A percentile compares a stretch with the other conserved stretches of the same genome.
Conservation (phyloP, 1,140 invertebrate genomes). For the Akabosia matsudoensis region DNA sequence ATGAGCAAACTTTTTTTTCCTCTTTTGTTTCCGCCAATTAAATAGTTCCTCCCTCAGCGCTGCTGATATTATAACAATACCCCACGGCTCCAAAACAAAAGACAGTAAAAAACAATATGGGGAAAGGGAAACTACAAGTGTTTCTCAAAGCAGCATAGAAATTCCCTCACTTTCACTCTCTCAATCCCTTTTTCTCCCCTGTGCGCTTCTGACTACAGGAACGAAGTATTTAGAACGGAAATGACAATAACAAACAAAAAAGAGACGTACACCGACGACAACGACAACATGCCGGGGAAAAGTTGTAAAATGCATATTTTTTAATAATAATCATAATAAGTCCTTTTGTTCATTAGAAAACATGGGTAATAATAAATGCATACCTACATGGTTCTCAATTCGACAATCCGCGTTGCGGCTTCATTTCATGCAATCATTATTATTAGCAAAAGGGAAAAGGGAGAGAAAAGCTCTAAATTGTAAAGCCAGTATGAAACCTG, state of each 20-base stretch:
- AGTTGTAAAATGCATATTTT: slow-evolving; percentile 12
- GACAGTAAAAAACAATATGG: no score
- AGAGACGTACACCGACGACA: not conserved
- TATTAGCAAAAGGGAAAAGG: no score
- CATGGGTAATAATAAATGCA: not conserved
- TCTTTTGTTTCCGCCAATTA: slow-evolving; percentile 20
- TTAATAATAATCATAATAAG: slow-evolving; percentile 18
- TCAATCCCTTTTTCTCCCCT: no score
- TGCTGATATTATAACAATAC: not conserved
- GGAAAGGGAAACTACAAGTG: no score
- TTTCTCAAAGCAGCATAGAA: no score
- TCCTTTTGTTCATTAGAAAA: not conserved
- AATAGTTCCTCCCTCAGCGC: not conserved
- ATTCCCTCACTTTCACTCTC: no score
- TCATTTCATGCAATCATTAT: no score
- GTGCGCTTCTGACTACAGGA: no score
- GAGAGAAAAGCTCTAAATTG: no score
- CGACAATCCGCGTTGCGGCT: not conserved
- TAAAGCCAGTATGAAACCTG: no score
- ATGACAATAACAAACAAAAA: not conserved
- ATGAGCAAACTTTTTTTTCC: slow-evolving; percentile 15
- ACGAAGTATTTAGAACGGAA: not conserved
- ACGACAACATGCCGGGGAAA: not conserved
- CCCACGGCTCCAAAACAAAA: not conserved
- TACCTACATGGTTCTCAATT: not conserved